Evolutionary conservation across 2,113 vertebrate species (phyloP).

Genomic region (Patagioenas fasciata): DNA sequence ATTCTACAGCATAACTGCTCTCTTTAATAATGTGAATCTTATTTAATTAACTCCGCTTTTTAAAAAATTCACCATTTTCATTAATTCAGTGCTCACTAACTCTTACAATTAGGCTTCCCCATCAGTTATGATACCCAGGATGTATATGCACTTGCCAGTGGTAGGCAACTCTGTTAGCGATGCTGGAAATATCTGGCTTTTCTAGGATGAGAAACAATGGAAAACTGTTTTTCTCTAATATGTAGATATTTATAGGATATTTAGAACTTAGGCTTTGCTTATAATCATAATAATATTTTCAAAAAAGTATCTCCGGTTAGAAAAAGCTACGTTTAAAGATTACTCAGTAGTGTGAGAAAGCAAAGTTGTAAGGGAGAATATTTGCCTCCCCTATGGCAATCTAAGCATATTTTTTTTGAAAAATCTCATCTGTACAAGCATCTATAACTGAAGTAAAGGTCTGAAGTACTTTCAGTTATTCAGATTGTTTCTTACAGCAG

Average conservation of each 20-base stretch:
- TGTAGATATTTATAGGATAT: not conserved
- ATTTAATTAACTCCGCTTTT: not conserved
- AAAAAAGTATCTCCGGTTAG: not conserved
- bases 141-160: not conserved
- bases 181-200: not conserved
- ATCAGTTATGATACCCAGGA: not conserved
- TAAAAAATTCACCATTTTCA: not conserved
- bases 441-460: not conserved
- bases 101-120: not conserved
- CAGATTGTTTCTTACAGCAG: not conserved
- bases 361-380: not conserved
- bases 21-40: not conserved
- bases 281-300: not conserved
- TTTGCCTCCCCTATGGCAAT: not conserved
- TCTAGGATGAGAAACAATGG: not conserved
- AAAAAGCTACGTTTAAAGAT: not conserved
- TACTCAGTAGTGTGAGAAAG: not conserved
- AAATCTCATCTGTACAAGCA: not conserved
- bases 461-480: not conserved
- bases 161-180: not conserved
- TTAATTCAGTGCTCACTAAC: not conserved
- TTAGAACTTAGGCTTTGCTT: not conserved
- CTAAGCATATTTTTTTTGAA: not conserved
- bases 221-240: not conserved
- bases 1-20: not conserved